Evolutionary conservation across 2,113 vertebrate species (phyloP).

Genomic region (Zosterops pallidus): DNA sequence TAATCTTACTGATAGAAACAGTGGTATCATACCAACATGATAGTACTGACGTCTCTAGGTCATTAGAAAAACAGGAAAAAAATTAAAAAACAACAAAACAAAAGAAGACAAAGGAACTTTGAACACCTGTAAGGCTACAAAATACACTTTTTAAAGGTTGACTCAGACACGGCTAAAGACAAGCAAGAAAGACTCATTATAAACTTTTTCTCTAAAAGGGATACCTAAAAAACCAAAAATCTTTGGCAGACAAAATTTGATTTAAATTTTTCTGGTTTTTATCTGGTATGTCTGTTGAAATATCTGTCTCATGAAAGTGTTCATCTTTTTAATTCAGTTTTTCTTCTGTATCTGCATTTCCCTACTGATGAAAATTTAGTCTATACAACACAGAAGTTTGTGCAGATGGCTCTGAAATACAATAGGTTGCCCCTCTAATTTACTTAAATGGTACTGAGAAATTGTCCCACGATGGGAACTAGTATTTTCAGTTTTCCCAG

Average conservation of each 20-base stretch:
- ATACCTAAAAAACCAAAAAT: neutral
- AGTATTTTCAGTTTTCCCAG: slow-evolving; percentile 46
- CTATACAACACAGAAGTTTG: neutral
- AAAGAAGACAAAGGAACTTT: neutral
- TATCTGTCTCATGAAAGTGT: neutral
- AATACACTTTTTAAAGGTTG: neutral
- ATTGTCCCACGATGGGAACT: neutral
- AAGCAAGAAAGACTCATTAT: neutral
- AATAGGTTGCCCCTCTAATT: slow-evolving; percentile 39
- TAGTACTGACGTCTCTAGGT: neutral
- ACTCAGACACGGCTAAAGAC: neutral
- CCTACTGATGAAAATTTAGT: neutral
- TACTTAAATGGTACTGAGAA: slow-evolving; percentile 33
- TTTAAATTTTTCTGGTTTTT: neutral
- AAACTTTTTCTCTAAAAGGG: neutral
- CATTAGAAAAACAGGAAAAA: neutral
- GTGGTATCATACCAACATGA: neutral
- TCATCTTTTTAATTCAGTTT: neutral
- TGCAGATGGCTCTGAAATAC: slow-evolving; percentile 7
- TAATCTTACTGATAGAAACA: neutral
- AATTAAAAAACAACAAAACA: neutral
- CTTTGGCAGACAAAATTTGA: neutral
- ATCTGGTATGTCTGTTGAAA: neutral
- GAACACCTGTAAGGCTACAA: neutral
- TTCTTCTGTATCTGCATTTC: neutral